Evolutionary conservation across 92 coral and sea anemone species (phyloP), one percentile per base, ranked within the genome.

Genomic region (Phenganax stokvisi): DNA sequence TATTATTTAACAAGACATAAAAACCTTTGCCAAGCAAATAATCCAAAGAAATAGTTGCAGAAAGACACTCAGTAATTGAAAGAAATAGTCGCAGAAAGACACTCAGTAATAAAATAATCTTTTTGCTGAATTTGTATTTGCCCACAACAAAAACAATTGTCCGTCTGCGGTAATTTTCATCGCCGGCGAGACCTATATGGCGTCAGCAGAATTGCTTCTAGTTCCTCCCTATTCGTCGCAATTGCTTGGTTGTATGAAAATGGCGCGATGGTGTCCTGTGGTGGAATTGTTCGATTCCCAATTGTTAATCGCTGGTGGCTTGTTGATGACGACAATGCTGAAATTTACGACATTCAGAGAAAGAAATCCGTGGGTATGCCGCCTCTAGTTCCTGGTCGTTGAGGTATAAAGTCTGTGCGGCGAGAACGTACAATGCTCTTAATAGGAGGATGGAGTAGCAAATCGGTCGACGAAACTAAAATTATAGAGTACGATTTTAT

Each of bases 201-300:
- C 25, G 25, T 20, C 25, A 20, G 25, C 25, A 20, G 70, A 64
- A 44, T 44, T 64, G 30, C 70, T 64, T 44, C 70, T 64, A 9
- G 70, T 64, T 64, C 70, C 70, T 11, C 70, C 70, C 7, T 64
- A 64, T 64, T 64, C 70, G 2, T 20, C 70, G 47, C 47, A 37
- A 37, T 37, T 37, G 47, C 47, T 2, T 37, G 47, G 47, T 37
- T 5, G 47, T 37, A 64, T 64, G 70, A 64, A 64, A 12, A 64
- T 20, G 70, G 30, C 27, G 30, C 70, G 70, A 64, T 0, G 11
- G 9, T 25, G 6, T 11, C 70, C 27, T 17, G 70, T 0, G 10
- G 70, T 64, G 70, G 70, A 64, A 44, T 64, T 64, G 30, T 64
- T 64, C 17, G 70, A 64, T 64, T 2, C 27, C 30, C 8, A 64